These are phyloP conservation scores for Gymnothorax javanicus DNA, from an alignment of 2,797 vertebrate species.

Conservation along the genomic window DNA sequence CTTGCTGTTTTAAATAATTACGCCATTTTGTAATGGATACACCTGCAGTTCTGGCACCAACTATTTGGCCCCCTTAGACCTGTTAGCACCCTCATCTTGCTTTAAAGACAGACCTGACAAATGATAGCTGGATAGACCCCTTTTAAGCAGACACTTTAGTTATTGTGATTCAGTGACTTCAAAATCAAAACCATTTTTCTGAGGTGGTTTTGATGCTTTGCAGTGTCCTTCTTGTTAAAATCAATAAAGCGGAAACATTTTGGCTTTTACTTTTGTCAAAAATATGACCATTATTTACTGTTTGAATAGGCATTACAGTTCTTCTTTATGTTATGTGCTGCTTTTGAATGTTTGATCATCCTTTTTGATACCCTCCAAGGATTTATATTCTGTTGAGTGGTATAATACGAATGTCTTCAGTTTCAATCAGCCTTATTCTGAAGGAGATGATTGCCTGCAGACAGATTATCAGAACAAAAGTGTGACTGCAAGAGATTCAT, in stretches of 20 bases:
- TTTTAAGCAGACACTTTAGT: too few relatives aligned
- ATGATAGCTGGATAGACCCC: too few relatives aligned
- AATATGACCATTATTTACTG: neutral
- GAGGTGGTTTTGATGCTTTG: too few relatives aligned
- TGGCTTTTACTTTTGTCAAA: neutral
- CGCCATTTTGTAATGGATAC: too few relatives aligned
- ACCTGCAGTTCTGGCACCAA: too few relatives aligned
- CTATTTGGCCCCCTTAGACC: too few relatives aligned
- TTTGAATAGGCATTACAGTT: neutral
- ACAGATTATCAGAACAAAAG: neutral
- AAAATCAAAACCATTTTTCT: too few relatives aligned
- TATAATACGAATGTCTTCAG: neutral
- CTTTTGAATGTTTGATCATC: neutral
- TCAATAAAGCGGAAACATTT: neutral
- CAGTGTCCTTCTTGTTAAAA: neutral
- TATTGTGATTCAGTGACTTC: too few relatives aligned
- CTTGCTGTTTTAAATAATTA: too few relatives aligned
- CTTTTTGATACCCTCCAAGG: constrained; percentile 6
- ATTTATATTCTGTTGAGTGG: neutral
- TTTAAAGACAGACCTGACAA: too few relatives aligned
- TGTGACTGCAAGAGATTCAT: neutral
- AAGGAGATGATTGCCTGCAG: neutral
- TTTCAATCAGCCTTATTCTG: neutral
- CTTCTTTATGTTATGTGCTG: neutral
- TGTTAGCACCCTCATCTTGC: too few relatives aligned